Conservation (phyloP, 2,113 vertebrate genomes). For the Pteronura brasiliensis region DNA sequence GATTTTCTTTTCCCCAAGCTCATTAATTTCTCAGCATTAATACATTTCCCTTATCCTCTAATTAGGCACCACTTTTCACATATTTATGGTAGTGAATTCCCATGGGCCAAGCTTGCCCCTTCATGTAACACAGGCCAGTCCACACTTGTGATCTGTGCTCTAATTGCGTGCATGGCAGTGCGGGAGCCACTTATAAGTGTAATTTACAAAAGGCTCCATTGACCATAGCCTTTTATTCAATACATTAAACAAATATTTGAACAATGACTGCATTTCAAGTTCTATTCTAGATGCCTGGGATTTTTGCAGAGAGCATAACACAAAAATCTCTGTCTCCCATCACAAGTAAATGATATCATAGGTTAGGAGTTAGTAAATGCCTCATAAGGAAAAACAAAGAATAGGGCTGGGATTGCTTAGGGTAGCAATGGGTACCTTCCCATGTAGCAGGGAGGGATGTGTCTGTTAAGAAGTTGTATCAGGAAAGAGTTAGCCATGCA, state of each 20-base stretch:
- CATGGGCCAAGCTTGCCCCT: constrained; percentile 15
- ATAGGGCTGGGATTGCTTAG: background rate
- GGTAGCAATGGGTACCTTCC: background rate
- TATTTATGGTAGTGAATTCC: constrained; percentile 4
- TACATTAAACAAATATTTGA: constrained; percentile 26
- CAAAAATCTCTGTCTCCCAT: background rate
- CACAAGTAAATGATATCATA: background rate
- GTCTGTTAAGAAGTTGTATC: background rate
- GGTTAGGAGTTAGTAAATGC: background rate
- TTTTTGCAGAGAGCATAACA: background rate
- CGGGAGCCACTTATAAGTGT: background rate
- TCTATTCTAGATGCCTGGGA: background rate
- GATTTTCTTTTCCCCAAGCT: constrained; percentile 59
- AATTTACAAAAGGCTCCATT: background rate
- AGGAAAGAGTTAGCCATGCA: background rate
- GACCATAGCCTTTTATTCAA: background rate
- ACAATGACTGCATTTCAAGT: background rate
- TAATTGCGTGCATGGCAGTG: background rate
- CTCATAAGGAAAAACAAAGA: background rate
- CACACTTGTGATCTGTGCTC: background rate
- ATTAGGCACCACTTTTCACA: constrained; percentile 65
- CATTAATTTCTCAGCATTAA: constrained; percentile 72
- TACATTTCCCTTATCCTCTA: constrained; percentile 72
- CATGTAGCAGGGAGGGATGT: too few relatives aligned
- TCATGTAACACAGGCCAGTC: background rate